These are phyloP conservation scores for Urechis unicinctus DNA, from an alignment of 2,888 invertebrate genomes.

Conservation along the genomic window DNA sequence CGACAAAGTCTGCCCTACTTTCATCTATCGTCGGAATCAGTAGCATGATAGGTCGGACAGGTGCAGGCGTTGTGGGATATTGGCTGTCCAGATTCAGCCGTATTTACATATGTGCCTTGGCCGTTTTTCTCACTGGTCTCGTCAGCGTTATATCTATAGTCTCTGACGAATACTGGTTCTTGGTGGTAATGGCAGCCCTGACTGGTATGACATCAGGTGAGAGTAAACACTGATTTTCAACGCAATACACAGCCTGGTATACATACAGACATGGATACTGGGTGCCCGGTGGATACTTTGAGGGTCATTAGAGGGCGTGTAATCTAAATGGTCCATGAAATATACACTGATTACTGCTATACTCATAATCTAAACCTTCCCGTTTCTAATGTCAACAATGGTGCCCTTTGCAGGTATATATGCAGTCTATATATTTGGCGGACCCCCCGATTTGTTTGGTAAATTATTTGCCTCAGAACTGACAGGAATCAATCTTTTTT, in stretches of 20 bases:
- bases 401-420: not conserved
- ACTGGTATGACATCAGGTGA: not conserved
- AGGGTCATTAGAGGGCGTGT: too few species aligned
- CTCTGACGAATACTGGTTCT: not conserved
- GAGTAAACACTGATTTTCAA: too few species aligned
- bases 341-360: too few species aligned
- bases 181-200: not conserved
- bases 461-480: not conserved
- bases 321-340: too few species aligned
- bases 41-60: not conserved
- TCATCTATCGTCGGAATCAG: not conserved
- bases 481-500: not conserved
- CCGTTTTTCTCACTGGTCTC: not conserved
- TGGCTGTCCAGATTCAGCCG: not conserved
- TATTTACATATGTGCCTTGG: not conserved
- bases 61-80: not conserved
- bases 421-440: not conserved
- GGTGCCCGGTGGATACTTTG: too few species aligned
- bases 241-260: too few species aligned
- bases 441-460: not conserved
- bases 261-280: too few species aligned
- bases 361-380: too few species aligned
- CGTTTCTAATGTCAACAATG: too few species aligned
- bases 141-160: not conserved
- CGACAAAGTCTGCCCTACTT: not conserved